Evolutionary conservation across 2,113 vertebrate genomes (phyloP), one percentile per base, ranked within the genome.

Genomic region (Taurulus bubalis): DNA sequence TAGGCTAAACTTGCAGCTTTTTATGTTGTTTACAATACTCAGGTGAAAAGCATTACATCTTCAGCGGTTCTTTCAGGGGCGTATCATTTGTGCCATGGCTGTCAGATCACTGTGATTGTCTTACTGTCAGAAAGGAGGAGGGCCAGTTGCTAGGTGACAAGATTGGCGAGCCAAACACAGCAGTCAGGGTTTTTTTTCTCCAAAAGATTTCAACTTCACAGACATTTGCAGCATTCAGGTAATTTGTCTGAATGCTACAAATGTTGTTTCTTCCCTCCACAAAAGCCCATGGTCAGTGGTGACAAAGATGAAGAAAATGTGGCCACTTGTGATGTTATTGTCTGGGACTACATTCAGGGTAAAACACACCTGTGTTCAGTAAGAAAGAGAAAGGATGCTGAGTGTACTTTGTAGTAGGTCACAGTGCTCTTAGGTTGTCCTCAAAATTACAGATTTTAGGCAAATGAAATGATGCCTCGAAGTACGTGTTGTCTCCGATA

Each of bases 111-210:
- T 86, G 80, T 85, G 80, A 89, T 88, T 84, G 80, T 85, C 86
- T 84, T 80, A 63, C 14, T 84, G 59, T 87, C 77, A 77, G 84
- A 85, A 85, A 87, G 72, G 38, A 85, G 83, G 85, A 73, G 71
- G 83, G 71, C 72, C 85, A 84, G 93, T 94, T 95, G 94, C 94
- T 95, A 94, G 91, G 94, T 91, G 85, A 95, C 93, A 84, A 89
- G 74, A 85, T 83, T 71, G 62, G 73, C 32, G 40, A 88, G 80
- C 77, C 75, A 84, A 91, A 77, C 58, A 71, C 64, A 82, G 67
- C 60, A 6, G 32, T 51, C 67, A 45, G 42, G 42, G 36, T 71
- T 85, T 86, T 83, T 84, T 74, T 85, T 86, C 40, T 83, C 0
- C n/a, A 71, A 84, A 88, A 79, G 65, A 83, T 84, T 59, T 87